Conservation (phyloP, 2,888 invertebrate species). For the Ophonus ardosiacus region DNA sequence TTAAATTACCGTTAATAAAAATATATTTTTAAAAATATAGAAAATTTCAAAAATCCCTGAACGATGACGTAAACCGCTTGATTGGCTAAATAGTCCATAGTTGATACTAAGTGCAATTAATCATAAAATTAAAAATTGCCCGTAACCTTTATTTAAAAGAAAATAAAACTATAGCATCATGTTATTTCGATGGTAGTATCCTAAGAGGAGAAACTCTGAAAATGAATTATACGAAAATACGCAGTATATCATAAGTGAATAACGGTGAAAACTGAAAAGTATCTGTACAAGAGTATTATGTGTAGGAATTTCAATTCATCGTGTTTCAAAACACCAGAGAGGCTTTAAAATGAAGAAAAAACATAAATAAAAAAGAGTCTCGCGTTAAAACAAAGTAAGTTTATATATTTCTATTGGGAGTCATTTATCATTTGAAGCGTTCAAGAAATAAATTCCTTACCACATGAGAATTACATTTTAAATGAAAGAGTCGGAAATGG, state of each 20-base stretch:
- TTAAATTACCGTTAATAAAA: no score
- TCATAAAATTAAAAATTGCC: no score
- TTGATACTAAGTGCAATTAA: no score
- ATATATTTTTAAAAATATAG: no score
- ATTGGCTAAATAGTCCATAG: no score
- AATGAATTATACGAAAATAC: background rate
- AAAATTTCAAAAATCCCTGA: no score
- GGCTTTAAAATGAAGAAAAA: conserved; percentile 6
- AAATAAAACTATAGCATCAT: no score
- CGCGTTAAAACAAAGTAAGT: conserved; percentile 7
- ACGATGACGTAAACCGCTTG: no score
- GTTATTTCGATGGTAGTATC: no score
- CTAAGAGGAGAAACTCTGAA: no score
- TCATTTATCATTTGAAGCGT: background rate
- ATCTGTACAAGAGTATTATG: background rate
- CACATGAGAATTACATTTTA: conserved; percentile 11
- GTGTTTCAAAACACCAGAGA: conserved; percentile 4
- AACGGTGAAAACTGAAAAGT: background rate
- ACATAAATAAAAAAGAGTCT: conserved; percentile 18
- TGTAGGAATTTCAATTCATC: conserved; percentile 22
- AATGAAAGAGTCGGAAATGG: conserved; percentile 2
- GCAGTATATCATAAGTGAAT: background rate
- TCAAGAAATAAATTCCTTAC: conserved; percentile 16
- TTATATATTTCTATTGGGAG: conserved; percentile 18
- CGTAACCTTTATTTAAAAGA: no score